phyloP scores from a whole-genome alignment of 2,113 vertebrate species.

The Hoplias malabaricus region DNA sequence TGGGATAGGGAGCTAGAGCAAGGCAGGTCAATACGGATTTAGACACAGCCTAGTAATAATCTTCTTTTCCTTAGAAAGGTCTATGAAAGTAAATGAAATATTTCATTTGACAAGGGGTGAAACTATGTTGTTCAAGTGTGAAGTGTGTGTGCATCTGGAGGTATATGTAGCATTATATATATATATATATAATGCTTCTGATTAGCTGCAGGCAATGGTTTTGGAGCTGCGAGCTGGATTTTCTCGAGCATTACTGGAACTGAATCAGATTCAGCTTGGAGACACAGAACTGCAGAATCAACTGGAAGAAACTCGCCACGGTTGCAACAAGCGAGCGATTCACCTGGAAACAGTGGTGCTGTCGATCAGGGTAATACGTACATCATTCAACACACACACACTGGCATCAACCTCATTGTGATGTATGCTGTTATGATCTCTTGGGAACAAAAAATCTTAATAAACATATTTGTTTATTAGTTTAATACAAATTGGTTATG shows the following conservation, averaged over 20 bases:
- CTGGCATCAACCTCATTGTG: no score
- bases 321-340: conserved; percentile 69
- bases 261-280: conserved; percentile 74
- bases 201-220: conserved; percentile 75
- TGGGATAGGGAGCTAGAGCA: no score
- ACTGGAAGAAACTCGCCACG: conserved; percentile 69
- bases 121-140: no score
- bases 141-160: not conserved
- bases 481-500: no score
- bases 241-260: conserved; percentile 68
- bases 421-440: no score
- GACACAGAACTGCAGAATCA: conserved; percentile 71
- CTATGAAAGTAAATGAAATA: no score
- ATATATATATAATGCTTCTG: not conserved
- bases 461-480: no score
- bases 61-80: no score
- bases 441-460: no score
- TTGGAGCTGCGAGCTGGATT: conserved; percentile 74
- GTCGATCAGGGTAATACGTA: conserved; percentile 62
- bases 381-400: conserved; percentile 1
- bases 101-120: no score
- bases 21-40: no score
- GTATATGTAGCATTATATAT: not conserved
- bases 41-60: no score
- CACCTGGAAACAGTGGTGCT: conserved; percentile 71